Percentiles rank a stretch among this genome's conserved stretches.
Conservation (phyloP, 2,888 invertebrate species). For the Athrips mouffetella region DNA sequence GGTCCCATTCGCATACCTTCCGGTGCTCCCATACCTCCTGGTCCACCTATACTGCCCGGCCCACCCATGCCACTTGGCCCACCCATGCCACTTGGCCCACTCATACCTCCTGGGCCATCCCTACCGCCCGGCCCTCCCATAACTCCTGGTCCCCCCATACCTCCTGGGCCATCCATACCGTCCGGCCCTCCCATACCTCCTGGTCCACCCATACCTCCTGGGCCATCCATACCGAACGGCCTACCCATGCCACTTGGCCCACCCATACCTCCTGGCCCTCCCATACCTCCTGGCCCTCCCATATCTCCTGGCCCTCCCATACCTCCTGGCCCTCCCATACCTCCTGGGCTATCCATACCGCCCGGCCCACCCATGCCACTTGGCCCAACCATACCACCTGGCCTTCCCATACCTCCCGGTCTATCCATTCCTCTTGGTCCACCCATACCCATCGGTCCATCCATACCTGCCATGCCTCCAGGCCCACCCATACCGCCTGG, state of each 20-base stretch:
- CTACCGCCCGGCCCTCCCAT: background rate
- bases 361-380: background rate
- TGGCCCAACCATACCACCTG: background rate
- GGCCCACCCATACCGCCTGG: background rate
- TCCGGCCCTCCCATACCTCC: background rate
- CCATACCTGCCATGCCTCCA: background rate
- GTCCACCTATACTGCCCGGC: background rate
- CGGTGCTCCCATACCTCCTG: background rate
- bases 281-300: too few species aligned
- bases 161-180: background rate
- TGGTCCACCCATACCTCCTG: background rate
- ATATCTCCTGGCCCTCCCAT: background rate
- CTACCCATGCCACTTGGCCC: background rate
- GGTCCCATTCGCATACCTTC: background rate
- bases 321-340: background rate
- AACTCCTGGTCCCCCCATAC: background rate
- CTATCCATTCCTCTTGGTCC: background rate
- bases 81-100: background rate
- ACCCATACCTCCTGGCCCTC: background rate
- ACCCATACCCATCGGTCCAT: too few species aligned
- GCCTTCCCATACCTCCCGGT: background rate
- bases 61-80: background rate
- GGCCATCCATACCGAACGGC: background rate
- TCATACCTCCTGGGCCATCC: background rate
- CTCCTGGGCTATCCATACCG: background rate